phyloP scores from a whole-genome alignment of 2,888 invertebrate species.

The Dasypolia templi region DNA sequence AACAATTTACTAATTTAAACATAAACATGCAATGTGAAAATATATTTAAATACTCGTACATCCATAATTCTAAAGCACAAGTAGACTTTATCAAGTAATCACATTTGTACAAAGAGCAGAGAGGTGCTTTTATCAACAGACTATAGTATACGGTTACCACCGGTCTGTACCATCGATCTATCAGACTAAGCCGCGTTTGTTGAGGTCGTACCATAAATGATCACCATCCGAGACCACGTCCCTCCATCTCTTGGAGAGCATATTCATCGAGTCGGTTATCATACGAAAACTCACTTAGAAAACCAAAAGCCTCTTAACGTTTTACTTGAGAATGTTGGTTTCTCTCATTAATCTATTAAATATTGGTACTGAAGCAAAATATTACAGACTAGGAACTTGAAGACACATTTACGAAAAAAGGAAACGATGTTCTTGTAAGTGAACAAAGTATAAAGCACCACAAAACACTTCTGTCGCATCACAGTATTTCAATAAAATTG shows the following conservation, averaged over 20 bases:
- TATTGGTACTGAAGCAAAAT: too few species aligned
- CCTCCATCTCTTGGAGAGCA: not conserved
- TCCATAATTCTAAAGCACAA: too few species aligned
- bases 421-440: not conserved
- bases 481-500: conserved; percentile 34
- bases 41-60: too few species aligned
- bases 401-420: not conserved
- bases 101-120: not conserved
- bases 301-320: not conserved
- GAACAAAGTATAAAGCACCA: not conserved
- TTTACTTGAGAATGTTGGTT: not conserved
- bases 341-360: too few species aligned
- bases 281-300: not conserved
- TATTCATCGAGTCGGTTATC: not conserved
- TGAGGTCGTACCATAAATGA: not conserved
- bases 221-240: not conserved
- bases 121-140: not conserved
- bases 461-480: conserved; percentile 5
- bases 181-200: too few species aligned
- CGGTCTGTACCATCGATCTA: not conserved
- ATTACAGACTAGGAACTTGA: not conserved
- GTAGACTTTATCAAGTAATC: too few species aligned
- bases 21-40: too few species aligned
- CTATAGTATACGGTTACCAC: not conserved
- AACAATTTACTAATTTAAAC: too few species aligned